Conservation (phyloP, 2,797 vertebrate genomes). For the Emydoidea blandingii region DNA sequence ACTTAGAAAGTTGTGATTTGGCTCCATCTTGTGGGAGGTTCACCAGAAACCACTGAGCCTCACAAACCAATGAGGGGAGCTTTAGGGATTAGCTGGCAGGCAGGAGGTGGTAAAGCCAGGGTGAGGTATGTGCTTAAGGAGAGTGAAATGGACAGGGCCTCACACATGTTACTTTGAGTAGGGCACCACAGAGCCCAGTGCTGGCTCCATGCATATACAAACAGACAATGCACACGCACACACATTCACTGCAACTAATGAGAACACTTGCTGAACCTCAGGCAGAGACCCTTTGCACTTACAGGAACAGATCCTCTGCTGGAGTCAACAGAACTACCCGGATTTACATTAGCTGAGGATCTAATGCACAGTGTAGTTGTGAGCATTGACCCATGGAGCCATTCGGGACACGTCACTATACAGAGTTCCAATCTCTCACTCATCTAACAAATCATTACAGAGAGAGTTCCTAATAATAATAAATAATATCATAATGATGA, state of each 20-base stretch:
- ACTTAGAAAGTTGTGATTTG: not conserved
- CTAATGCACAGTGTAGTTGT: fast-evolving
- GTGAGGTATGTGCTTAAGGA: not conserved
- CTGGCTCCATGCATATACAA: not conserved
- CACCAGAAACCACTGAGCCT: not conserved
- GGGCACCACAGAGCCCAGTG: not conserved
- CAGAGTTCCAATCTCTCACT: not conserved
- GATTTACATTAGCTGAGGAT: not conserved
- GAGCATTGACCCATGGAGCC: not conserved
- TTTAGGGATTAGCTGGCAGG: not conserved
- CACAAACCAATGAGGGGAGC: not conserved
- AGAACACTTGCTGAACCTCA: not conserved
- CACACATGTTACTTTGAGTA: not conserved
- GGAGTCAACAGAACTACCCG: not conserved
- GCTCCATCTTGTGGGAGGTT: not conserved
- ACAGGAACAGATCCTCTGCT: not conserved
- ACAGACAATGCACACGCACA: not conserved
- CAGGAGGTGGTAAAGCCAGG: not conserved
- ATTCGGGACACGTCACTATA: not conserved
- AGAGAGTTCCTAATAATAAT: constrained; percentile 23
- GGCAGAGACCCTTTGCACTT: not conserved
- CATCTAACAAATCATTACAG: not conserved
- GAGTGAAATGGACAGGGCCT: not conserved
- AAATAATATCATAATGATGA: not conserved
- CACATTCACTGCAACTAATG: not conserved